Conservation (phyloP, 1,140 invertebrate genomes). For the Telenomus remus region DNA sequence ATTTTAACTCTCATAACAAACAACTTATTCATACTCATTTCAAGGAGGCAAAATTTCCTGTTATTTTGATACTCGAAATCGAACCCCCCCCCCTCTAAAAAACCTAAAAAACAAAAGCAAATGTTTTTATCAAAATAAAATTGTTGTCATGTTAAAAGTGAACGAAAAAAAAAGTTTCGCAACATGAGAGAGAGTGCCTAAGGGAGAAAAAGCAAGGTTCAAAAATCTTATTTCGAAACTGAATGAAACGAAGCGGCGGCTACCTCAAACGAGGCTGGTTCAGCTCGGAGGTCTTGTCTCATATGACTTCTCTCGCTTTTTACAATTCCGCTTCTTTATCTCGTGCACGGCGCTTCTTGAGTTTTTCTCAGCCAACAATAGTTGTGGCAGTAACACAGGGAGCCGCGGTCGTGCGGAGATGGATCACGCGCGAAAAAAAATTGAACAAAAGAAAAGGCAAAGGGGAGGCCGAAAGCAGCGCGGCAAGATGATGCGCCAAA, state of each 20-base stretch:
- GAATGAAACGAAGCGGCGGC: constrained; percentile 71
- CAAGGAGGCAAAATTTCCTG: too few species aligned
- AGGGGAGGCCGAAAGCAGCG: constrained; percentile 11
- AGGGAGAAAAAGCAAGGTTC: constrained; percentile 46
- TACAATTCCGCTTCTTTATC: constrained; percentile 45
- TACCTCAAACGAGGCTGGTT: constrained; percentile 67
- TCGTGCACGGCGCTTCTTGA: constrained; percentile 52
- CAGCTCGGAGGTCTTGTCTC: constrained; percentile 33
- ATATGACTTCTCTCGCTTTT: constrained; percentile 55
- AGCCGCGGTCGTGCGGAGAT: constrained; percentile 46
- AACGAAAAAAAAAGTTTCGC: too few species aligned
- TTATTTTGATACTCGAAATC: not conserved
- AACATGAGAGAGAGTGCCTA: too few species aligned
- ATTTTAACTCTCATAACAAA: not conserved
- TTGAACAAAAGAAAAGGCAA: constrained; percentile 31
- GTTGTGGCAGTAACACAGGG: constrained; percentile 63
- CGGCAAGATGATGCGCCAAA: constrained; percentile 62
- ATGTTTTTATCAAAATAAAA: too few species aligned
- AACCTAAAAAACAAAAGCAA: too few species aligned
- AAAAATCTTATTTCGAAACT: constrained; percentile 71
- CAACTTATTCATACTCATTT: too few species aligned
- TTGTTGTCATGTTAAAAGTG: too few species aligned
- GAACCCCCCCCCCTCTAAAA: too few species aligned
- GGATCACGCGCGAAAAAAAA: constrained; percentile 49
- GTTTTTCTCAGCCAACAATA: constrained; percentile 67